These are phyloP conservation scores for Sternarchorhynchus goeldii DNA, from an alignment of 2,797 vertebrate species.

Conservation along the genomic window DNA sequence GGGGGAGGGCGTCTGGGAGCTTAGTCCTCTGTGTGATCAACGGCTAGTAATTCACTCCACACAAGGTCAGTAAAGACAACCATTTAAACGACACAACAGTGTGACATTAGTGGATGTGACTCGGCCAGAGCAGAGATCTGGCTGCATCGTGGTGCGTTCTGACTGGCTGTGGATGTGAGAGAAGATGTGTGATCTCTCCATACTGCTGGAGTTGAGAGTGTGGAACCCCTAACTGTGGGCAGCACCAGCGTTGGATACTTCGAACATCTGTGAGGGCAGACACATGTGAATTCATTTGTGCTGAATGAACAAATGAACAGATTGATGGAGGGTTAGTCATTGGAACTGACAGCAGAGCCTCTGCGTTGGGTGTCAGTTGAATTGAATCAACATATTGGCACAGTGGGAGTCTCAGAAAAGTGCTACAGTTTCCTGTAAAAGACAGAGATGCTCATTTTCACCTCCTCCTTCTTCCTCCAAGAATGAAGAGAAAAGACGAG, in stretches of 20 bases:
- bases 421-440: slow-evolving; percentile 49
- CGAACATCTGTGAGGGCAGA: slow-evolving; percentile 27
- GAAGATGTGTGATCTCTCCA: too few relatives aligned
- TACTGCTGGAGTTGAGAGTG: background rate
- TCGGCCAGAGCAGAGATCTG: too few relatives aligned
- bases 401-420: slow-evolving; percentile 47
- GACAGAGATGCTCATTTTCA: slow-evolving; percentile 54
- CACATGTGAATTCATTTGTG: slow-evolving; percentile 31
- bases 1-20: too few relatives aligned
- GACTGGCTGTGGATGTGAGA: background rate
- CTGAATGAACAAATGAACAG: slow-evolving; percentile 41
- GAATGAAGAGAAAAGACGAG: slow-evolving; percentile 28
- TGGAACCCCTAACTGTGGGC: background rate
- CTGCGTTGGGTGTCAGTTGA: slow-evolving; percentile 33
- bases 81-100: too few relatives aligned
- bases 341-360: slow-evolving; percentile 32
- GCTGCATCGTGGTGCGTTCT: slow-evolving; percentile 2
- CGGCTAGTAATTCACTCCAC: too few relatives aligned
- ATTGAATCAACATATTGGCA: slow-evolving; percentile 45
- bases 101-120: too few relatives aligned
- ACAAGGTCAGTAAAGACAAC: too few relatives aligned
- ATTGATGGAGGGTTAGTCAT: slow-evolving; percentile 39
- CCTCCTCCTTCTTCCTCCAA: slow-evolving; percentile 41
- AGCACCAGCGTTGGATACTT: background rate
- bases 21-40: too few relatives aligned